A percentile compares a stretch with the other conserved stretches of the same genome.
Conservation (phyloP, 2,797 vertebrate genomes). For the Manis javanica region DNA sequence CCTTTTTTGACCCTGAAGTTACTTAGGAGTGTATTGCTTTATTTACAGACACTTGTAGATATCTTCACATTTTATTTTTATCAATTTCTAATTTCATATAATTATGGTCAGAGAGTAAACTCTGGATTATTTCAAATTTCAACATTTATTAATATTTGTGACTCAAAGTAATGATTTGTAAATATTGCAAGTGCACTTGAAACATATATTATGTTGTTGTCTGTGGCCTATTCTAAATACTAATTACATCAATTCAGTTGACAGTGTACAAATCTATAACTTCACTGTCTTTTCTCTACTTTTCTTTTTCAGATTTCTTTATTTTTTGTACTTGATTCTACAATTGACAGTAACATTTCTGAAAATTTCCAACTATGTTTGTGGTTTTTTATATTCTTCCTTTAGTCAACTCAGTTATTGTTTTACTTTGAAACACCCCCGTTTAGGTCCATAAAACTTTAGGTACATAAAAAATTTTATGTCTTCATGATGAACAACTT, state of each 20-base stretch:
- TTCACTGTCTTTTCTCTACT: background rate
- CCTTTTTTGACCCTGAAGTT: background rate
- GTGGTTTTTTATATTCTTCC: background rate
- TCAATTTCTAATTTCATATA: background rate
- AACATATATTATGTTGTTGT: too few relatives aligned
- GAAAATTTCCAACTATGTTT: background rate
- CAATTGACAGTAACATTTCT: background rate
- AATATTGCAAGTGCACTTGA: background rate
- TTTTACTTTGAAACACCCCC: background rate
- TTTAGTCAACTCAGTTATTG: background rate
- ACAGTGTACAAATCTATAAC: background rate
- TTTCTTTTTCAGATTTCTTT: background rate
- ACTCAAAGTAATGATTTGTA: background rate
- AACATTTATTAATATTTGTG: background rate
- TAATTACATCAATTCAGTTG: background rate
- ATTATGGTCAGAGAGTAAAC: background rate
- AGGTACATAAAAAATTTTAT: background rate
- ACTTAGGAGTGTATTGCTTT: background rate
- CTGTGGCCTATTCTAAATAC: background rate
- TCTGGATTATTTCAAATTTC: background rate
- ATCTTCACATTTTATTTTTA: background rate
- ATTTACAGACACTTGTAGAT: background rate
- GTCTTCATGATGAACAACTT: background rate
- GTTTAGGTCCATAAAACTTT: background rate
- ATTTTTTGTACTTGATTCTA: background rate